A percentile compares a stretch with the other conserved stretches of the same genome.
Evolutionary conservation across 2,888 invertebrate genomes (phyloP).

Genomic region (Onthophagus sagittarius): DNA sequence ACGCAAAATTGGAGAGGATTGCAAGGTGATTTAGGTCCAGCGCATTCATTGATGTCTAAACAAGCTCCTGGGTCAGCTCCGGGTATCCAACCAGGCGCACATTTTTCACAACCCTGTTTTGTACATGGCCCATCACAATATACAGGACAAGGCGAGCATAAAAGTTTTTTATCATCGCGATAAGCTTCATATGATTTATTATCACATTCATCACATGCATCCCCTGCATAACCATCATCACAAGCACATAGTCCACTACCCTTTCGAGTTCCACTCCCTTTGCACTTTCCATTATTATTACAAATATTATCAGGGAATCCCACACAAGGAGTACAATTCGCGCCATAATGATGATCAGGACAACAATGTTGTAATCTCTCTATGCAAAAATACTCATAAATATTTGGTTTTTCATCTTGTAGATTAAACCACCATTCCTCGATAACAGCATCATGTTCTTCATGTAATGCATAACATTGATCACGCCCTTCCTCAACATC

Average conservation of each 20-base stretch:
- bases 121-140: slow-evolving; percentile 76
- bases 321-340: slow-evolving; percentile 73
- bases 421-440: slow-evolving; percentile 88
- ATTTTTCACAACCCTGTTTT: slow-evolving; percentile 63
- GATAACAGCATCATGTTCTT: slow-evolving; percentile 74
- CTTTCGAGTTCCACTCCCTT: slow-evolving; percentile 85
- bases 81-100: slow-evolving; percentile 70
- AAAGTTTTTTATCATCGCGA: slow-evolving; percentile 66
- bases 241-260: slow-evolving; percentile 91
- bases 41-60: slow-evolving; percentile 81
- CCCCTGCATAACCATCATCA: slow-evolving; percentile 75
- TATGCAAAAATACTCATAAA: slow-evolving; percentile 76
- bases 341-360: slow-evolving; percentile 77
- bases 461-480: slow-evolving; percentile 81
- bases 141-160: slow-evolving; percentile 75
- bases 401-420: slow-evolving; percentile 49
- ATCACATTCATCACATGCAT: slow-evolving; percentile 73
- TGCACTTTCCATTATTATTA: slow-evolving; percentile 71
- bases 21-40: slow-evolving; percentile 53
- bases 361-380: slow-evolving; percentile 76
- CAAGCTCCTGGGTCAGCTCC: slow-evolving; percentile 70
- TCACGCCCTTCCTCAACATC: slow-evolving; percentile 68
- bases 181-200: slow-evolving; percentile 70
- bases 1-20: slow-evolving; percentile 76
- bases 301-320: slow-evolving; percentile 75